Percentiles rank a stretch among this genome's conserved stretches.
Evolutionary conservation across 2,113 vertebrate genomes (phyloP).

Genomic region (Onychostruthus taczanowskii): DNA sequence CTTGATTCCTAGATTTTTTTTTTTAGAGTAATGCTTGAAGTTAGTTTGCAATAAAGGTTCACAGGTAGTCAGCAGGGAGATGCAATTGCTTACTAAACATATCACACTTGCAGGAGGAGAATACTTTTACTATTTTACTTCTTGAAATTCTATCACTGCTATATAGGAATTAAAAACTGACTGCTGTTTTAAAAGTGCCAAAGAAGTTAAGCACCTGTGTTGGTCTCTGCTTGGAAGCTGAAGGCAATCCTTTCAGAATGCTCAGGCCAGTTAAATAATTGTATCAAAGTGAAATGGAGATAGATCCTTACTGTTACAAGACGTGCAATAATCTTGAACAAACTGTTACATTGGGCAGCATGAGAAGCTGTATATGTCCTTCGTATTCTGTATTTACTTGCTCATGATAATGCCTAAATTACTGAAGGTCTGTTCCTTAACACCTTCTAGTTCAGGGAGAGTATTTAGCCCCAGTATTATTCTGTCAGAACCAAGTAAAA

Average conservation of each 20-base stretch:
- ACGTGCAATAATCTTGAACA: neutral
- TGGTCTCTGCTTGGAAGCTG: neutral
- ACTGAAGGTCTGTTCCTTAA: neutral
- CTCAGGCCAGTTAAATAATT: neutral
- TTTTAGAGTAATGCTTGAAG: neutral
- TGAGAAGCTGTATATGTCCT: neutral
- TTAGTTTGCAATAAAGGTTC: neutral
- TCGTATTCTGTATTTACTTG: neutral
- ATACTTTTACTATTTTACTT: neutral
- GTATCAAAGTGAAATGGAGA: neutral
- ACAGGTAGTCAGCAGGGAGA: neutral
- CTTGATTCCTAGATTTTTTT: neutral
- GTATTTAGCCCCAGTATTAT: neutral
- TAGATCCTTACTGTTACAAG: neutral
- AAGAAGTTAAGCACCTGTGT: neutral
- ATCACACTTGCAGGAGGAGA: neutral
- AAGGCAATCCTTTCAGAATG: slow-evolving; percentile 11
- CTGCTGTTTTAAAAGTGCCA: neutral
- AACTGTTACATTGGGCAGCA: neutral
- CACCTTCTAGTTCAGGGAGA: neutral
- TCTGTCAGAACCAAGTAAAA: neutral
- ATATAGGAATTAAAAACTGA: neutral
- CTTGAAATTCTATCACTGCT: neutral
- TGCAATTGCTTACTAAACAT: neutral
- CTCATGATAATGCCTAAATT: neutral